phyloP scores from a whole-genome alignment of 2,888 invertebrate species.

The Calameuta idolon region DNA sequence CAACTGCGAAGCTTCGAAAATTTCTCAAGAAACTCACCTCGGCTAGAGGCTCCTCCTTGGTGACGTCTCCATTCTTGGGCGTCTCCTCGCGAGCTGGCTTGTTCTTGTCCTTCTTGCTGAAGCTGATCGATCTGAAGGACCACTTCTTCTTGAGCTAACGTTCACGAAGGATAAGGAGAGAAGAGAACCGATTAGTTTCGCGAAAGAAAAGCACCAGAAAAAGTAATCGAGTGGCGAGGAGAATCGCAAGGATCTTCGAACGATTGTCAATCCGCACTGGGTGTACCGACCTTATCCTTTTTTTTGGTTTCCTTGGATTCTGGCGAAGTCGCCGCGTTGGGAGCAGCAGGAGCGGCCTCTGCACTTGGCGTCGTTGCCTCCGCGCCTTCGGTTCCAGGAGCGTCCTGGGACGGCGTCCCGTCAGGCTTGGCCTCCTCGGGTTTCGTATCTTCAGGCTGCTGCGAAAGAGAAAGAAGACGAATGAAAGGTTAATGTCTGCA shows the following conservation, averaged over 20 bases:
- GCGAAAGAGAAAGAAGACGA: slow-evolving; percentile 16
- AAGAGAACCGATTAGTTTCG: neutral
- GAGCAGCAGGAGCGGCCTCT: slow-evolving; percentile 56
- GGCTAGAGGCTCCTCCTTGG: slow-evolving; percentile 72
- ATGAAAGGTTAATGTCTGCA: neutral
- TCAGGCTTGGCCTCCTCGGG: slow-evolving; percentile 53
- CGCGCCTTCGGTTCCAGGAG: slow-evolving; percentile 52
- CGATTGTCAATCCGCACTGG: neutral
- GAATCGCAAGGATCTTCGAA: neutral
- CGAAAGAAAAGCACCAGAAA: neutral
- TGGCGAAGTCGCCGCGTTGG: slow-evolving; percentile 57
- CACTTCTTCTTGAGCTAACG: slow-evolving; percentile 85
- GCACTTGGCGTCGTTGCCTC: slow-evolving; percentile 61
- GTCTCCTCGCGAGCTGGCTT: slow-evolving; percentile 79
- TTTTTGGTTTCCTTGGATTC: slow-evolving; percentile 64
- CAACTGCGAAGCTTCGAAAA: neutral
- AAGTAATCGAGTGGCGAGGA: neutral
- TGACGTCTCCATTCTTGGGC: slow-evolving; percentile 72
- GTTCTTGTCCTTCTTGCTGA: slow-evolving; percentile 88
- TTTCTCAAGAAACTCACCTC: slow-evolving; percentile 67
- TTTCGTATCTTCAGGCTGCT: slow-evolving; percentile 24
- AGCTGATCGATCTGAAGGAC: slow-evolving; percentile 89
- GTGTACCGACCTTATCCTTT: slow-evolving; percentile 58
- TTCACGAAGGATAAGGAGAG: slow-evolving; percentile 27
- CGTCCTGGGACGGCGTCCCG: slow-evolving; percentile 56